phyloP scores from a whole-genome alignment of 35 echinoderm and acorn worm species.

The Acanthaster planci region DNA sequence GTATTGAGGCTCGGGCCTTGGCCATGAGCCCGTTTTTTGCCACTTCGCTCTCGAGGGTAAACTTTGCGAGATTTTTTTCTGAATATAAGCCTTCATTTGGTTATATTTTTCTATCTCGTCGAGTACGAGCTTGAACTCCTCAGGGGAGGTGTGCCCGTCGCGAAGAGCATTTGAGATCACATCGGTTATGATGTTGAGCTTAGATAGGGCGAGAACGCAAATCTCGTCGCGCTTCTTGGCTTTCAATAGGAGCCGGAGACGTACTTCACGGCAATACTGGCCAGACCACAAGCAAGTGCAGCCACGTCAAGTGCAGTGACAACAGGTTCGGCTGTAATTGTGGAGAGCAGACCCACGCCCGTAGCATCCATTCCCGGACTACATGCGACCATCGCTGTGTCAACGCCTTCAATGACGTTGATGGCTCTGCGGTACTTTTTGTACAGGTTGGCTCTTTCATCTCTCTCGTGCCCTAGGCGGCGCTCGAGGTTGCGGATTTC shows the following conservation, averaged over 20 bases:
- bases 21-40: no score
- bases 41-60: no score
- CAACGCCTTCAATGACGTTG: background rate
- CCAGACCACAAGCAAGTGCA: no score
- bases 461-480: background rate
- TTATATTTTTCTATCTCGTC: constrained; percentile 4
- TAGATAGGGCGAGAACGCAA: background rate
- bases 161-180: background rate
- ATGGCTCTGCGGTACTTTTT: background rate
- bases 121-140: background rate
- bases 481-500: constrained; percentile 1
- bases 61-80: no score
- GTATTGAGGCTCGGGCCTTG: no score
- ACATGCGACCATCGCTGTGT: background rate
- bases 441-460: background rate
- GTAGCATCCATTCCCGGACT: background rate
- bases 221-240: background rate
- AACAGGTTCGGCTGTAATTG: background rate
- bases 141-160: background rate
- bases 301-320: background rate
- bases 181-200: background rate
- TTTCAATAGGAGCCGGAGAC: background rate
- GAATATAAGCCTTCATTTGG: no score
- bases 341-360: background rate
- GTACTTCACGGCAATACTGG: background rate